Conservation (phyloP, 92 coral and sea anemone genomes). For the Paramuricea clavata region DNA sequence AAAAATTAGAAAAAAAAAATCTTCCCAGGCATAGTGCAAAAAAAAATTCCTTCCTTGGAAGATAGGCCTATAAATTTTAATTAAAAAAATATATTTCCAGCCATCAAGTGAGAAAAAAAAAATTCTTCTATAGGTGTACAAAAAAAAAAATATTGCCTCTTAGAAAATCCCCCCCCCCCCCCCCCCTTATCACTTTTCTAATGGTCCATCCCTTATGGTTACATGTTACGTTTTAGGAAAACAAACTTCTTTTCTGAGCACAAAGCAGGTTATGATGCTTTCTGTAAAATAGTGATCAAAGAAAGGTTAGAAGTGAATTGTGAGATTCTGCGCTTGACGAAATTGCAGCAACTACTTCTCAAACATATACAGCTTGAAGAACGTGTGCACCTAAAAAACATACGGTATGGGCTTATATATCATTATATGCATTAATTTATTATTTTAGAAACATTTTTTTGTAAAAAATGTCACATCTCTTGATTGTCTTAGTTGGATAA, state of each 20-base stretch:
- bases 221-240: slow-evolving; percentile 22
- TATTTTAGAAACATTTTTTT: not conserved
- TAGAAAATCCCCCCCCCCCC: too few relatives aligned
- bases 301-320: slow-evolving; percentile 19
- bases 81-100: too few relatives aligned
- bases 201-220: not conserved
- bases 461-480: too few relatives aligned
- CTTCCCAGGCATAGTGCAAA: too few relatives aligned
- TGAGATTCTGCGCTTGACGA: slow-evolving; percentile 35
- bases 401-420: slow-evolving; percentile 10
- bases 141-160: not conserved
- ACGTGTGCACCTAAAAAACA: slow-evolving; percentile 28
- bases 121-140: too few relatives aligned
- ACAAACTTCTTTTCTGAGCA: slow-evolving; percentile 39
- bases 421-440: not conserved
- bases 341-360: slow-evolving; percentile 41
- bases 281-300: slow-evolving; percentile 34
- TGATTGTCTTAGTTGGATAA: too few relatives aligned
- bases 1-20: too few relatives aligned
- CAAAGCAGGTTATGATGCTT: slow-evolving; percentile 34
- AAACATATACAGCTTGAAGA: slow-evolving; percentile 42
- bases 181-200: too few relatives aligned
- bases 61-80: too few relatives aligned
- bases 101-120: too few relatives aligned
- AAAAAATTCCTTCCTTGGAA: too few relatives aligned